A percentile compares a stretch with the other conserved stretches of the same genome.
phyloP scores from a whole-genome alignment of 2,113 vertebrate genomes.

The Lamprotornis superbus region DNA sequence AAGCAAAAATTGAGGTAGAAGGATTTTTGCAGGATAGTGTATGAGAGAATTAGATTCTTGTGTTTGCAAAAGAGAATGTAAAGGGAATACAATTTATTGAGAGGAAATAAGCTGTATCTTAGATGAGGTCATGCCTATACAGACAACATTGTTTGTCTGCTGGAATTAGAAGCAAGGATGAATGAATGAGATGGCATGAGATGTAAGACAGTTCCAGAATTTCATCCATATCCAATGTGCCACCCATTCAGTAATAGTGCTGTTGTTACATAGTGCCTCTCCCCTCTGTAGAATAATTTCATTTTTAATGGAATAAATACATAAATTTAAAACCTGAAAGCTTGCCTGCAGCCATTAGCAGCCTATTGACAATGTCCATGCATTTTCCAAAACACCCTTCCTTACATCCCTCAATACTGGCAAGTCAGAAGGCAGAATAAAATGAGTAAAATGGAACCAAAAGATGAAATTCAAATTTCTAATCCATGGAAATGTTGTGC shows the following conservation, averaged over 20 bases:
- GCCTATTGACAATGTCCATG: constrained; percentile 41
- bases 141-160: background rate
- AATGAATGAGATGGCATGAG: background rate
- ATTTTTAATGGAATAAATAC: constrained; percentile 60
- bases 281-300: background rate
- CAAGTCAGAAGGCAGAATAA: background rate
- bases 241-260: background rate
- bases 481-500: background rate
- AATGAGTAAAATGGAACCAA: background rate
- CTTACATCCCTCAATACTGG: background rate
- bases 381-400: background rate
- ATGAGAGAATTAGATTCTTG: background rate
- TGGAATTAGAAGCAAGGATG: background rate
- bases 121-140: background rate
- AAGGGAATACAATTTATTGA: background rate
- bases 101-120: background rate
- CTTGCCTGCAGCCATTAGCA: constrained; percentile 59
- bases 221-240: background rate
- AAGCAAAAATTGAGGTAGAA: background rate
- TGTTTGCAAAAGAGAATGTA: background rate
- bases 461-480: background rate
- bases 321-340: constrained; percentile 37
- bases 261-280: background rate
- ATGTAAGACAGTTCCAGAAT: background rate
- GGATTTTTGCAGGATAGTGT: background rate